Evolutionary conservation across 2,113 vertebrate genomes (phyloP), one percentile per base, ranked within the genome.

Genomic region (Forbesichthys papilliferus): DNA sequence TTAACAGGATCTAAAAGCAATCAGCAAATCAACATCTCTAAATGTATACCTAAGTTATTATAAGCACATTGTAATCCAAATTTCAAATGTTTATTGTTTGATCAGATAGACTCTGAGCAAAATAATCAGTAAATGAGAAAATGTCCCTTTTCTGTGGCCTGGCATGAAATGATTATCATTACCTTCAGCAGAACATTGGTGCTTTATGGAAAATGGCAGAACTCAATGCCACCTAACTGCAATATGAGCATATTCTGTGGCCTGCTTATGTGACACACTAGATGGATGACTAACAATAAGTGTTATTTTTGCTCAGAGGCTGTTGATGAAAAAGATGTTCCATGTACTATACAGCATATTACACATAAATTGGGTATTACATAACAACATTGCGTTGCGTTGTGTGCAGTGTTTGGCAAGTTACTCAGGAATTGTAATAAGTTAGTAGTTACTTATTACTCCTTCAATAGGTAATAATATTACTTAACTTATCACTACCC

Each of bases 361-460:
- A 74, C 79, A 82, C 59, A 73, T 18, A 7, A 55, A 58, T 56
- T 48, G 52, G 48, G 68, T 58, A 73, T 81, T 87, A 75, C 74
- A 83, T 85, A 79, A 72, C 70, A 68, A 51, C 81, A 81, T 81
- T 81, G 80, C 77, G 69, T 57, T 78, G 78, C 68, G 68, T 57
- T 80, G 61, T 80, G 60, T 53, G 74, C 27, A 27, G 27, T 27
- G 27, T 27, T 27, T 1, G 27, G 27, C 27, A 27, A 27, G 27
- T 27, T 27, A 27, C 27, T 27, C 27, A 27, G 27, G 27, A 27
- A 27, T 27, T 27, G 27, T 27, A 27, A 27, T 27, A 27, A 27
- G 27, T 27, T 27, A 27, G 2, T 27, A 27, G 27, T 27, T 27
- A 27, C 27, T 27, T 27, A 27, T 27, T 27, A 27, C 27, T 27